Evolutionary conservation across 2,888 invertebrate genomes (phyloP).

Genomic region (Orthosia gothica): DNA sequence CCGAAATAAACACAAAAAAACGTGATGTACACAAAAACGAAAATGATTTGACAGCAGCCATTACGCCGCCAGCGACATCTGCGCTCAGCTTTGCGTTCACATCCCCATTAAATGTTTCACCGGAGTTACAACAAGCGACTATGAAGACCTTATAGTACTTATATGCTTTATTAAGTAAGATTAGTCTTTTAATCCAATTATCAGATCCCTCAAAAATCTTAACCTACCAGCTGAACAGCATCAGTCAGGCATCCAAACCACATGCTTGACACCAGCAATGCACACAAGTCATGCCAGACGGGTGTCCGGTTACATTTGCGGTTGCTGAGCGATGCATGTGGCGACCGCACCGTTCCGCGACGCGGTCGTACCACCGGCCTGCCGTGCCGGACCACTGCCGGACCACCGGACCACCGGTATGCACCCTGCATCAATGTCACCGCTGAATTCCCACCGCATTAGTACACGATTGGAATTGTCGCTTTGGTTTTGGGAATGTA

Average conservation of each 20-base stretch:
- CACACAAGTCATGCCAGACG: constrained; percentile 71
- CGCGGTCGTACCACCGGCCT: constrained; percentile 36
- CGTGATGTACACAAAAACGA: no score
- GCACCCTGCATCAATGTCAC: constrained; percentile 70
- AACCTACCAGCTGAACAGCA: constrained; percentile 33
- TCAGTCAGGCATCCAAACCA: constrained; percentile 53
- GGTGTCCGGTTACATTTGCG: constrained; percentile 79
- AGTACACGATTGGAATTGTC: constrained; percentile 59
- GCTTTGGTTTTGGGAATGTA: constrained; percentile 53
- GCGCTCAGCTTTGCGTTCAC: no score
- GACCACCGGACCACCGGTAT: constrained; percentile 48
- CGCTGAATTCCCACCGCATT: constrained; percentile 66
- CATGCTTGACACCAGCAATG: constrained; percentile 58
- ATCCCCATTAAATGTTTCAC: no score
- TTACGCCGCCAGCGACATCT: no score
- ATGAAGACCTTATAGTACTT: no score
- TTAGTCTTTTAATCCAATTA: not conserved
- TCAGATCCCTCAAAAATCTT: not conserved
- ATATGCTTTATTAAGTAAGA: not conserved
- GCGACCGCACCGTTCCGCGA: constrained; percentile 61
- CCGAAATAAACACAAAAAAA: no score
- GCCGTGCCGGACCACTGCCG: constrained; percentile 46
- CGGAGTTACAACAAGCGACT: no score
- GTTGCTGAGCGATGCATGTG: constrained; percentile 74
- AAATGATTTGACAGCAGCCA: no score